A percentile compares a stretch with the other conserved stretches of the same genome.
Conservation (phyloP, 2,888 invertebrate genomes). For the Deilephila elpenor region DNA sequence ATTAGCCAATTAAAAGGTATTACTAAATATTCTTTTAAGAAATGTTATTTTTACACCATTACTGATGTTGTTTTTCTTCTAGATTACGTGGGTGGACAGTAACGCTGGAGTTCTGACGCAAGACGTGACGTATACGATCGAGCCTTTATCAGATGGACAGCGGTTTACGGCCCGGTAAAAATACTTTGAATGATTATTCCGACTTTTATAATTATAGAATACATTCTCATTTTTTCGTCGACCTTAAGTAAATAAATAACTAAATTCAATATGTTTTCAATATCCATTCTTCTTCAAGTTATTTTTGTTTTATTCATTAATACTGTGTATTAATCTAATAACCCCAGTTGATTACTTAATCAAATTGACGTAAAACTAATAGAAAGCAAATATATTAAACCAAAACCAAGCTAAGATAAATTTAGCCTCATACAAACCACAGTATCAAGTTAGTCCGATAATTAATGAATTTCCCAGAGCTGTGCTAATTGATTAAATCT, state of each 20-base stretch:
- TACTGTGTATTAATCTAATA: not conserved
- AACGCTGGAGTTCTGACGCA: constrained; percentile 92
- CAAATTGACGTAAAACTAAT: not conserved
- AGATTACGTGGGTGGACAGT: constrained; percentile 97
- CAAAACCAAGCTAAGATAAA: constrained; percentile 2
- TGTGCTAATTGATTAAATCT: constrained; percentile 22
- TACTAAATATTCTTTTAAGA: too few species aligned
- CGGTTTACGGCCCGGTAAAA: constrained; percentile 89
- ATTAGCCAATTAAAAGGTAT: too few species aligned
- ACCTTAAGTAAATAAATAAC: too few species aligned
- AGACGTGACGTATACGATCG: constrained; percentile 91
- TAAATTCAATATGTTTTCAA: not conserved
- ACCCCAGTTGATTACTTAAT: not conserved
- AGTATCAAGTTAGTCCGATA: not conserved
- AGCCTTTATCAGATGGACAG: constrained; percentile 91
- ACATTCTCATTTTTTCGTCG: too few species aligned
- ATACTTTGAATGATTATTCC: too few species aligned
- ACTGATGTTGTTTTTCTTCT: constrained; percentile 47
- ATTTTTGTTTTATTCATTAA: too few species aligned
- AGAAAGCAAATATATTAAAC: not conserved
- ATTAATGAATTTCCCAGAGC: constrained; percentile 16
- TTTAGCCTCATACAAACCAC: not conserved
- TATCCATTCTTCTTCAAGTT: too few species aligned
- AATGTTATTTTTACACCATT: too few species aligned
- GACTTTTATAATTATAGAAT: too few species aligned